Conservation (phyloP, 2,797 vertebrate species). For the Channallabes apus region DNA sequence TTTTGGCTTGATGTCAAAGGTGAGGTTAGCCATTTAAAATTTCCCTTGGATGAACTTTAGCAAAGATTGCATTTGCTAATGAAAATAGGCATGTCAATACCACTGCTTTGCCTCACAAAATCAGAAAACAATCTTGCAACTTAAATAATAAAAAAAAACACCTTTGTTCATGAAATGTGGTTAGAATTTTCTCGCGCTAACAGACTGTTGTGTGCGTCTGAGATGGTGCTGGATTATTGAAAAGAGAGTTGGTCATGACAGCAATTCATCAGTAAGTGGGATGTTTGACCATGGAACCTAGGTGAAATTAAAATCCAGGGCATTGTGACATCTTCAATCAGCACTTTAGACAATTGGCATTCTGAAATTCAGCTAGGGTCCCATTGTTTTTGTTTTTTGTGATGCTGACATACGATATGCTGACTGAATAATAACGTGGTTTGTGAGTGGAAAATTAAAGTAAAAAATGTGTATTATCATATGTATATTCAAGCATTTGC, state of each 20-base stretch:
- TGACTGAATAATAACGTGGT: not conserved
- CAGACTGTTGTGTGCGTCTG: not conserved
- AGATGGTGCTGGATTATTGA: conserved; percentile 28
- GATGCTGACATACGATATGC: not conserved
- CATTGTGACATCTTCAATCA: not conserved
- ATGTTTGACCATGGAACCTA: conserved; percentile 4
- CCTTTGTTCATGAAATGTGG: not conserved
- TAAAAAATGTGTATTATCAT: not conserved
- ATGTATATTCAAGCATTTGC: not conserved
- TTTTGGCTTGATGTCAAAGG: not conserved
- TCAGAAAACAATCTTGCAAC: not conserved
- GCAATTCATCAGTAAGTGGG: conserved; percentile 20
- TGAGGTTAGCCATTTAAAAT: not conserved
- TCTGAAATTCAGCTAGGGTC: not conserved
- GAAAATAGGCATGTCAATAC: not conserved
- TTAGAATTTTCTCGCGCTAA: not conserved
- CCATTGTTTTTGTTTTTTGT: not conserved
- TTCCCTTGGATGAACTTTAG: conserved; percentile 25
- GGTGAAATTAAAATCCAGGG: conserved; percentile 14
- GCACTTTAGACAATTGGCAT: not conserved
- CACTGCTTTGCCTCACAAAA: not conserved
- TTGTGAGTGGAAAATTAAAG: not conserved
- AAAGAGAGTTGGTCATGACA: conserved; percentile 37
- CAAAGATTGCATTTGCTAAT: not conserved
- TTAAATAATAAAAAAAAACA: not conserved